phyloP scores from a whole-genome alignment of 2,888 invertebrate species.

The Callyntrura guangdongensis region DNA sequence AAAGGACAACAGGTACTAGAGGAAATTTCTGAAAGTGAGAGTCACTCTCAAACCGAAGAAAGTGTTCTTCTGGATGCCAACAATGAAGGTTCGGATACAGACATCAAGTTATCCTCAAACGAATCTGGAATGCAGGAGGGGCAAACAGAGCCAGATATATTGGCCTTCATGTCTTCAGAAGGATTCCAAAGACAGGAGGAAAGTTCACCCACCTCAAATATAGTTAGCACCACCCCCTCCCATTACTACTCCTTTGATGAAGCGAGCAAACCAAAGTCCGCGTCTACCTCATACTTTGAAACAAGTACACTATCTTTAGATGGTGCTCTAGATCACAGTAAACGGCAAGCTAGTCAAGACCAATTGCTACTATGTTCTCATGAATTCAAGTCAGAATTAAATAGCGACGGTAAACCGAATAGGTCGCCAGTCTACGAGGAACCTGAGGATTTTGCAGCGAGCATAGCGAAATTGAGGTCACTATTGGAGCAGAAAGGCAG shows the following conservation, averaged over 20 bases:
- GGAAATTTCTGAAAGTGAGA: constrained; percentile 62
- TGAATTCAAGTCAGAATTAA: constrained; percentile 79
- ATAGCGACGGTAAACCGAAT: constrained; percentile 84
- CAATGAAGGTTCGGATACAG: neutral
- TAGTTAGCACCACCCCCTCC: constrained; percentile 16
- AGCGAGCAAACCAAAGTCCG: constrained; percentile 73
- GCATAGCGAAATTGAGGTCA: constrained; percentile 90
- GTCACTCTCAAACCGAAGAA: constrained; percentile 22
- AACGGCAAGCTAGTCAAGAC: constrained; percentile 56
- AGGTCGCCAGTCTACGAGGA: constrained; percentile 90
- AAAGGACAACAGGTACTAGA: constrained; percentile 43
- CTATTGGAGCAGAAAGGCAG: constrained; percentile 88
- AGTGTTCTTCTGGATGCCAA: neutral
- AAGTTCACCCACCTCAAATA: constrained; percentile 50
- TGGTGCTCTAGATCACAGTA: constrained; percentile 67
- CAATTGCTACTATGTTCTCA: constrained; percentile 73
- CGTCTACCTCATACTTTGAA: constrained; percentile 61
- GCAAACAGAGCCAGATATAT: neutral
- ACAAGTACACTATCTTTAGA: constrained; percentile 77
- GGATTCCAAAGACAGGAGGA: neutral
- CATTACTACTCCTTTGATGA: constrained; percentile 83
- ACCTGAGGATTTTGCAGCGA: constrained; percentile 90
- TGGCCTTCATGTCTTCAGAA: neutral
- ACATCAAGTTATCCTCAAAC: constrained; percentile 7
- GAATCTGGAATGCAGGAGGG: neutral